Evolutionary conservation across 1,140 invertebrate genomes (phyloP).

Genomic region (Heliconius hewitsoni): DNA sequence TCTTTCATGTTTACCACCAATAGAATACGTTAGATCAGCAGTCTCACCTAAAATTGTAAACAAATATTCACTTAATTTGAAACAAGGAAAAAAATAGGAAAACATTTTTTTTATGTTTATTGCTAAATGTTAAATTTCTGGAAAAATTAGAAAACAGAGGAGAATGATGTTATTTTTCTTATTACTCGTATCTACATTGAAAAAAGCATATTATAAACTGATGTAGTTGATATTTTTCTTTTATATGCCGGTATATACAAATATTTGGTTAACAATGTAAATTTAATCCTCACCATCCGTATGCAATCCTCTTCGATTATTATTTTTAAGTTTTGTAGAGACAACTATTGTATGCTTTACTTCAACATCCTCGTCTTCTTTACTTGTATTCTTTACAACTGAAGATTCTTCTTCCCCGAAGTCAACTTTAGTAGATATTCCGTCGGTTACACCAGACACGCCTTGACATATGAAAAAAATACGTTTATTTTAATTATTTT

Average conservation of each 20-base stretch:
- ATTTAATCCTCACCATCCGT: slow-evolving; percentile 13
- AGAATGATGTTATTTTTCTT: too few species aligned
- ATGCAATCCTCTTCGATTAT: slow-evolving; percentile 61
- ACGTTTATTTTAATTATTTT: not conserved
- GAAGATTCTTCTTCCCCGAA: slow-evolving; percentile 54
- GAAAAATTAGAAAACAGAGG: too few species aligned
- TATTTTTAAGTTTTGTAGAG: slow-evolving; percentile 71
- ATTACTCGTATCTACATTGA: too few species aligned
- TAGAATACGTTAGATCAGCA: slow-evolving; percentile 45
- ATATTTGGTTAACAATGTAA: not conserved
- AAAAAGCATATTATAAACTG: not conserved
- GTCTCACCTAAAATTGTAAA: slow-evolving; percentile 45
- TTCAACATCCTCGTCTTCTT: slow-evolving; percentile 70
- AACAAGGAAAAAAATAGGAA: too few species aligned
- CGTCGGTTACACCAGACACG: slow-evolving; percentile 42
- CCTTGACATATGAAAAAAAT: slow-evolving; percentile 12
- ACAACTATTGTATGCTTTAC: slow-evolving; percentile 74
- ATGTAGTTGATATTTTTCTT: not conserved
- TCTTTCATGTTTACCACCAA: slow-evolving; percentile 47
- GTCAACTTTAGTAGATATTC: slow-evolving; percentile 67
- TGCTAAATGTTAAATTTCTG: too few species aligned
- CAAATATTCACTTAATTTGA: not conserved
- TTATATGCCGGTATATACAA: too few species aligned
- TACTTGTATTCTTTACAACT: slow-evolving; percentile 47
- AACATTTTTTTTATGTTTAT: too few species aligned